These are phyloP conservation scores for Pagetopsis macropterus DNA, from an alignment of 2,797 vertebrate species.

Conservation along the genomic window DNA sequence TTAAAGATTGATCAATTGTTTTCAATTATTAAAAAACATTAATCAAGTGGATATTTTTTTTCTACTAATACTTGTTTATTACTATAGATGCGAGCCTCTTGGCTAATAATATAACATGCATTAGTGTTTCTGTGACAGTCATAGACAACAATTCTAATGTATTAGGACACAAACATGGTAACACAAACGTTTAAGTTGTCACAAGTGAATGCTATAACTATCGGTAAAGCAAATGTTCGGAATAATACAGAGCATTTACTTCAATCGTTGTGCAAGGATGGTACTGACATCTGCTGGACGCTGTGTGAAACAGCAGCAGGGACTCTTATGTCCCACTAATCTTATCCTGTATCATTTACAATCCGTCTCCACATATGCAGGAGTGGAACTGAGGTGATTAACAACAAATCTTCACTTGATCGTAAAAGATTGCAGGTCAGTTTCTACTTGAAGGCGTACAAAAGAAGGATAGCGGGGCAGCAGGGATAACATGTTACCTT, in stretches of 20 bases:
- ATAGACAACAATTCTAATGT: background rate
- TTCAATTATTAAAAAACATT: background rate
- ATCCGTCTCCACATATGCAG: background rate
- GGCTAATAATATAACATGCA: background rate
- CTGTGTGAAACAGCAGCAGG: conserved; percentile 31
- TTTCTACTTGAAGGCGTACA: background rate
- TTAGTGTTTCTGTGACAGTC: background rate
- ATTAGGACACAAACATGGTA: background rate
- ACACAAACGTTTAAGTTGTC: background rate
- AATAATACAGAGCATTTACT: background rate
- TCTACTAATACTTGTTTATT: background rate
- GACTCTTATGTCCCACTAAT: background rate
- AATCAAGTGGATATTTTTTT: background rate
- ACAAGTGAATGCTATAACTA: background rate
- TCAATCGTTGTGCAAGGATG: background rate
- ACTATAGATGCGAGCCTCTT: background rate
- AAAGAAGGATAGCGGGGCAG: background rate
- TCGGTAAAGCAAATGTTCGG: background rate
- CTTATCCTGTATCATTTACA: background rate
- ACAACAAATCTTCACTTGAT: background rate
- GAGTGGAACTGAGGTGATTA: background rate
- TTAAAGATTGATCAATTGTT: background rate
- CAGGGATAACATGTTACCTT: conserved; percentile 4
- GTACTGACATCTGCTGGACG: conserved; percentile 71
- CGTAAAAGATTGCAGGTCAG: background rate